Conservation (phyloP, 2,888 invertebrate species). For the Sesamia inferens region DNA sequence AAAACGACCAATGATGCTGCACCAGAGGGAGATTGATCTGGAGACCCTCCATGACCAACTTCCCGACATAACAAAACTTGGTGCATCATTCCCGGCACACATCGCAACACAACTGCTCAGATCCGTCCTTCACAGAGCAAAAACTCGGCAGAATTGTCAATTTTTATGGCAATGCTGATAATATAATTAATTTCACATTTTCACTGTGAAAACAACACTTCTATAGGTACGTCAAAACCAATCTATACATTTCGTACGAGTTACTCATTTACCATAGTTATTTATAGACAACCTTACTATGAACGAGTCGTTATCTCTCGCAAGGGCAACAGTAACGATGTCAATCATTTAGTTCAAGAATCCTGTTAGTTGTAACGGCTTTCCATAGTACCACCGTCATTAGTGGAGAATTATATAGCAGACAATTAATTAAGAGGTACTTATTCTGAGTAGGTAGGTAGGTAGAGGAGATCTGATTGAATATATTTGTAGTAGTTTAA, state of each 20-base stretch:
- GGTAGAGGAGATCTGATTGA: slow-evolving; percentile 2
- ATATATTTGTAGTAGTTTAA: not conserved
- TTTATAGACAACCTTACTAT: slow-evolving; percentile 31
- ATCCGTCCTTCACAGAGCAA: not conserved
- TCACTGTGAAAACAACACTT: not conserved
- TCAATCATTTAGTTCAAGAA: slow-evolving; percentile 59
- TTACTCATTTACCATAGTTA: slow-evolving; percentile 19
- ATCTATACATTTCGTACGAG: not conserved
- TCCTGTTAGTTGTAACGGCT: slow-evolving; percentile 18
- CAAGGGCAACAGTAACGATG: slow-evolving; percentile 51
- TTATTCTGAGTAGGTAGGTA: not conserved
- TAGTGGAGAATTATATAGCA: slow-evolving; percentile 29
- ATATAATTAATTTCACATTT: not conserved
- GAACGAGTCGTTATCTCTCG: slow-evolving; percentile 6
- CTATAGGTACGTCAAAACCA: not conserved
- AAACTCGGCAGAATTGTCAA: not conserved
- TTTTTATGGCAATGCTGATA: not conserved
- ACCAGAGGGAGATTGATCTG: too few relatives aligned
- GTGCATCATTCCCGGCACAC: too few relatives aligned
- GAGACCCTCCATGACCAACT: too few relatives aligned
- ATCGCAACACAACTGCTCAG: too few relatives aligned
- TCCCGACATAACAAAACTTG: too few relatives aligned
- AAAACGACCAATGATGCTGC: too few relatives aligned
- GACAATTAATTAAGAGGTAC: slow-evolving; percentile 20
- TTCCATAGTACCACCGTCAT: slow-evolving; percentile 34